These are phyloP conservation scores for Apogon talboti DNA, from an alignment of 2,797 vertebrate genomes.

Conservation along the genomic window DNA sequence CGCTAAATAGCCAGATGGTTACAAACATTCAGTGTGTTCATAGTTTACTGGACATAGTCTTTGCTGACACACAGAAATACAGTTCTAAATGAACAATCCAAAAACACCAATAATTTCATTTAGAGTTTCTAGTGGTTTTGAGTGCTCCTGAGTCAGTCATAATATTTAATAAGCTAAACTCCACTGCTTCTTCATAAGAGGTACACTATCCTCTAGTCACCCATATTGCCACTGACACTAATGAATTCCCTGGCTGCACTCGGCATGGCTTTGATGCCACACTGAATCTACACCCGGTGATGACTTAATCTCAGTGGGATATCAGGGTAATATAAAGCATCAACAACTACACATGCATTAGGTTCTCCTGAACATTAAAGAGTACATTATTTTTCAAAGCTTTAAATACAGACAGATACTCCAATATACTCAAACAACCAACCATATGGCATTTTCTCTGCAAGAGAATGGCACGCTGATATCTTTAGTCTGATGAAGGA, in stretches of 20 bases:
- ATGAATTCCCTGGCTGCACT: slow-evolving; percentile 61
- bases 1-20: not conserved
- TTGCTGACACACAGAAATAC: not conserved
- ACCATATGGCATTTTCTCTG: not conserved
- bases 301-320: slow-evolving; percentile 51
- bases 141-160: slow-evolving; percentile 28
- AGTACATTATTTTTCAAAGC: slow-evolving; percentile 7
- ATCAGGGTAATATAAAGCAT: slow-evolving; percentile 24
- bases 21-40: not conserved
- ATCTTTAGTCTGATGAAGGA: not conserved
- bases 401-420: slow-evolving; percentile 3
- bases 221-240: slow-evolving; percentile 64
- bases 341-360: slow-evolving; percentile 14
- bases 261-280: slow-evolving; percentile 63
- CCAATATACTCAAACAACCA: not conserved
- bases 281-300: slow-evolving; percentile 53
- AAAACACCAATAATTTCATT: slow-evolving; percentile 6
- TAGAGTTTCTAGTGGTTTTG: slow-evolving; percentile 20
- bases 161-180: slow-evolving; percentile 57
- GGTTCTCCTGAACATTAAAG: slow-evolving; percentile 18
- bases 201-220: slow-evolving; percentile 29
- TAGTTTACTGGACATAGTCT: too few relatives aligned
- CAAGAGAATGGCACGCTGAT: too few relatives aligned
- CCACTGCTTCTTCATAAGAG: slow-evolving; percentile 26
- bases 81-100: slow-evolving; percentile 2